Evolutionary conservation across 2,113 vertebrate species (phyloP).

Genomic region (Eulemur macaco): DNA sequence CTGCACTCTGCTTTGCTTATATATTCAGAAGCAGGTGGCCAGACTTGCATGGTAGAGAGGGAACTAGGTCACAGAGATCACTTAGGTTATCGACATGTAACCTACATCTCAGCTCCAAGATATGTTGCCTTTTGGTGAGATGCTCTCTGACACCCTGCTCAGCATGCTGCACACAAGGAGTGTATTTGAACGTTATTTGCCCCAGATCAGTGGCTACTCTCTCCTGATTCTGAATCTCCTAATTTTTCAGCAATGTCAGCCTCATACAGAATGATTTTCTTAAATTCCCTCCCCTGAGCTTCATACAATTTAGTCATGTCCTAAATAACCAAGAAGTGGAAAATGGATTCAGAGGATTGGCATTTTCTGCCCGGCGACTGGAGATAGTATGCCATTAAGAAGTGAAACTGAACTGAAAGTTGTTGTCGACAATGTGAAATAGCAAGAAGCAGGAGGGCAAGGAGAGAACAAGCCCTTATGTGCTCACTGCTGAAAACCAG

Average conservation of each 20-base stretch:
- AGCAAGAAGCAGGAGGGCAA: not conserved
- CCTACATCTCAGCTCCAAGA: not conserved
- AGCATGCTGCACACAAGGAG: not conserved
- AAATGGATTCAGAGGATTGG: slow-evolving; percentile 23
- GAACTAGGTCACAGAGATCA: not conserved
- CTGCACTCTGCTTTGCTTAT: not conserved
- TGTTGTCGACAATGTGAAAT: not conserved
- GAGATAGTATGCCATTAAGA: not conserved
- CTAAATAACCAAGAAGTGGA: slow-evolving; percentile 71
- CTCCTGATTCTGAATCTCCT: not conserved
- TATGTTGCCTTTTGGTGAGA: not conserved
- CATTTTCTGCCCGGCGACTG: not conserved
- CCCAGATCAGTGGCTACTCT: not conserved
- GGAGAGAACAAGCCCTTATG: accelerated
- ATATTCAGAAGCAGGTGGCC: not conserved
- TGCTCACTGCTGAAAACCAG: not conserved
- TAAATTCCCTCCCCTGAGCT: slow-evolving; percentile 59
- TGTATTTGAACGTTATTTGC: not conserved
- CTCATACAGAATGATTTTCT: not conserved
- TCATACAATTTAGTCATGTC: slow-evolving; percentile 54
- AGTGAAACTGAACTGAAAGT: not conserved
- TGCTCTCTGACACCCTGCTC: not conserved
- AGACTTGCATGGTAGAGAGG: not conserved
- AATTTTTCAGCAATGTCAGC: slow-evolving; percentile 32
- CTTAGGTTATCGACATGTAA: not conserved